phyloP scores from a whole-genome alignment of 2,888 invertebrate genomes.

The Nomada ruficornis region DNA sequence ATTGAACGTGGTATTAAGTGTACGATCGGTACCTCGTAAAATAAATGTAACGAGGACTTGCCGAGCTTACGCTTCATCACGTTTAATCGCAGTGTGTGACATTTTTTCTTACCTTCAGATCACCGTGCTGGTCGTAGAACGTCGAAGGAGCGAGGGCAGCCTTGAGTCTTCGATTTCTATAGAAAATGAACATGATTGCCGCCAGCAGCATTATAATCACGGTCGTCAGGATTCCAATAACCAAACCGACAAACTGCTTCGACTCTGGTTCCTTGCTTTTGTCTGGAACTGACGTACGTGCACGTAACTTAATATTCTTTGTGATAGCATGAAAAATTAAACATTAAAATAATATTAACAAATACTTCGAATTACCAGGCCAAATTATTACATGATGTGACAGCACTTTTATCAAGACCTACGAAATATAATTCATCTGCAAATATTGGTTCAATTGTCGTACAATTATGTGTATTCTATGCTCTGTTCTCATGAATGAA shows the following conservation, averaged over 20 bases:
- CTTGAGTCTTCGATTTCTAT: slow-evolving; percentile 87
- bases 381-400: too few relatives aligned
- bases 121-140: slow-evolving; percentile 80
- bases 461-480: too few relatives aligned
- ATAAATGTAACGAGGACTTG: too few relatives aligned
- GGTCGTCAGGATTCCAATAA: slow-evolving; percentile 90
- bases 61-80: too few relatives aligned
- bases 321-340: too few relatives aligned
- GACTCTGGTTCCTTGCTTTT: slow-evolving; percentile 86
- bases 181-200: slow-evolving; percentile 89
- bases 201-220: slow-evolving; percentile 90
- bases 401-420: too few relatives aligned
- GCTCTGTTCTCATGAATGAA: not conserved
- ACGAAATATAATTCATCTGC: too few relatives aligned
- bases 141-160: slow-evolving; percentile 80
- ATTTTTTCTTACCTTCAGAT: slow-evolving; percentile 77
- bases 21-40: not conserved
- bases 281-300: slow-evolving; percentile 83
- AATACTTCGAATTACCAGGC: too few relatives aligned
- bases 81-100: too few relatives aligned
- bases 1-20: not conserved
- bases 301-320: too few relatives aligned
- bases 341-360: too few relatives aligned
- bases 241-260: slow-evolving; percentile 87
- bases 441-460: too few relatives aligned